phyloP scores from a whole-genome alignment of 2,113 vertebrate genomes.

The Chlamydotis undulata region DNA sequence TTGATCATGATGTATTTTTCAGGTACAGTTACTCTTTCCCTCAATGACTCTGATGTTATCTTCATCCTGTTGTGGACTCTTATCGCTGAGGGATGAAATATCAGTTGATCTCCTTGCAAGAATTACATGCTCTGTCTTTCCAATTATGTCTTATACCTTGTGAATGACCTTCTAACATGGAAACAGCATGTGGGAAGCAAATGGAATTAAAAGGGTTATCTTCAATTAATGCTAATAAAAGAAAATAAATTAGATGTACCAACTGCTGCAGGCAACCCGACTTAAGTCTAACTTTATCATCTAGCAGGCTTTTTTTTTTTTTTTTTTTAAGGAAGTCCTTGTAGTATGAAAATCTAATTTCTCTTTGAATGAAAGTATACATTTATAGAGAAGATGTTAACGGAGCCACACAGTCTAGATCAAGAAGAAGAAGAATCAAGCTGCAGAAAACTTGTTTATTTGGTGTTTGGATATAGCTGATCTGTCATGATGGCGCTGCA shows the following conservation, averaged over 20 bases:
- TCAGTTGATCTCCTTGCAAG: constrained; percentile 36
- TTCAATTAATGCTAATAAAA: constrained; percentile 1
- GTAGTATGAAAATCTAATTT: neutral
- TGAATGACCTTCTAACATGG: constrained; percentile 12
- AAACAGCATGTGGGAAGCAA: neutral
- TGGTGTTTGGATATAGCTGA: neutral
- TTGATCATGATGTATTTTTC: constrained; percentile 51
- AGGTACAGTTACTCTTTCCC: constrained; percentile 27
- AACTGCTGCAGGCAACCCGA: neutral
- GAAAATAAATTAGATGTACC: neutral
- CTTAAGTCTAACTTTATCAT: neutral
- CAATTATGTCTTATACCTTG: neutral
- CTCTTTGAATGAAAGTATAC: neutral
- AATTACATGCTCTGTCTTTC: constrained; percentile 50
- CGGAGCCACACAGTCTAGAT: neutral
- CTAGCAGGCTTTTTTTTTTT: neutral
- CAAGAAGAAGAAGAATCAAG: neutral
- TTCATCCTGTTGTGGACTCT: constrained; percentile 1
- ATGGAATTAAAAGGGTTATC: neutral
- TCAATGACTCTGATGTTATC: constrained; percentile 55
- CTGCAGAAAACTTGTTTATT: neutral
- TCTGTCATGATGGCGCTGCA: neutral
- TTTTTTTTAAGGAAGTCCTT: neutral
- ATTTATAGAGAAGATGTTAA: neutral
- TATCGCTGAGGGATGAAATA: constrained; percentile 7